Evolutionary conservation across 2,113 vertebrate species (phyloP).

Genomic region (Mastomys coucha): DNA sequence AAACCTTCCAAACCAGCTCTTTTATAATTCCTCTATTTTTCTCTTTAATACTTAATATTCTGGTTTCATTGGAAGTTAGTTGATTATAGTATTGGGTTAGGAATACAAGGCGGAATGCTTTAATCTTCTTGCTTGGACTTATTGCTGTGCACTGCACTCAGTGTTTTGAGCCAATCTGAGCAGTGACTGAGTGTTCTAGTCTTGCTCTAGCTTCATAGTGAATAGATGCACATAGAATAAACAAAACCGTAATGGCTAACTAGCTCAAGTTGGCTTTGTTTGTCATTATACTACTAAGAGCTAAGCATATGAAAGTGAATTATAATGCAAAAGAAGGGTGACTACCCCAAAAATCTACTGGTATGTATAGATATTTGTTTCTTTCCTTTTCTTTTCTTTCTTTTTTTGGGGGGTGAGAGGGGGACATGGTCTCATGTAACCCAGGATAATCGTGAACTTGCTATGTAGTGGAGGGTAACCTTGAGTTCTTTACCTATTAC

Average conservation of each 20-base stretch:
- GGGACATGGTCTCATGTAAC: background rate
- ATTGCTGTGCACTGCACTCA: background rate
- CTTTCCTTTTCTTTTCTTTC: too few species aligned
- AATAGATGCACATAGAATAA: background rate
- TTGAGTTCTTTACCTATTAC: background rate
- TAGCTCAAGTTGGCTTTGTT: background rate
- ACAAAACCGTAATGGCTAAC: background rate
- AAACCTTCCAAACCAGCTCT: background rate
- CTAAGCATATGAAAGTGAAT: background rate
- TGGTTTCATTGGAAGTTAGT: background rate
- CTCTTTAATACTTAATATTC: background rate
- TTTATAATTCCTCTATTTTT: background rate
- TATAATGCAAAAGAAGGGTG: background rate
- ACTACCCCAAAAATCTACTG: background rate
- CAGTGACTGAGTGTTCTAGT: background rate
- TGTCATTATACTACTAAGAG: background rate
- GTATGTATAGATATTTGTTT: background rate
- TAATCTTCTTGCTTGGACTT: background rate
- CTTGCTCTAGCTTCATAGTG: background rate
- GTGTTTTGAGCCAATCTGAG: background rate
- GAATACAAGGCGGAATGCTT: background rate
- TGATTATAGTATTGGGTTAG: background rate
- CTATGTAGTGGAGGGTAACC: background rate
- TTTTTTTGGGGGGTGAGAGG: too few species aligned
- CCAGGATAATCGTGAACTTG: background rate